Base-by-base conservation (phyloP, 35 echinoderm and acorn worm genomes). In the Ophiothrix spiculata region DNA sequence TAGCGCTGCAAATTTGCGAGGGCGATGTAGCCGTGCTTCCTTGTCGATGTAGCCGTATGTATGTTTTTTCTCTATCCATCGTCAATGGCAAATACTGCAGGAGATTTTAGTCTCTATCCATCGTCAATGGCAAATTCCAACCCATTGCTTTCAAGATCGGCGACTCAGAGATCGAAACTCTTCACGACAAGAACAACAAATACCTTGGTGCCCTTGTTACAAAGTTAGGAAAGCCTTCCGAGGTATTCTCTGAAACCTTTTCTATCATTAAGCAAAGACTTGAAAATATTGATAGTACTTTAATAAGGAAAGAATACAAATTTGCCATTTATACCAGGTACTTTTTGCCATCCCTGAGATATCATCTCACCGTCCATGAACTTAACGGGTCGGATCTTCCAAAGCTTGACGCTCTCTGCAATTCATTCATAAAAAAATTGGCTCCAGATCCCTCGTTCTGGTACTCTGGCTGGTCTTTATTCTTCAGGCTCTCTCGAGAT, bases 151-250 rank as follows among this genome's bases (percentile, higher is more conserved):
- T 69, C 60, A 69, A 69, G 29, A 25, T 69, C 25, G 60, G 60
- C 29, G 25, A 69, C 29, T 6, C 60, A 25, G 60, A 69, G 23
- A 69, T 69, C 25, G 60, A 69, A 69, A 69, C 60, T 69, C 4
- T 69, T n/a, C 60, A 69, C 29, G 23, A 69, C 29, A 15, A 15
- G 16, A 69, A 69, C 60, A 15, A 69, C 29, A 69, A 69, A 25
- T 69, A 69, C 29, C 60, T 69, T 69, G 60, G 60, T 69, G 60
- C 60, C 29, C 60, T 69, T 69, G 60, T 69, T 12, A 69, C 60
- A 4, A 69, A 69, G 60, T 25, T 69, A 25, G 60, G 60, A 28
- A 69, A 69, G 29, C 60, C 60, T 25, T 6, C 60, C 29, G 60
- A 69, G 29, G 60, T 69, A 28, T 69, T 69, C 60, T 69, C 60